These are phyloP conservation scores for Sebastes cheni DNA, from an alignment of 2,797 vertebrate species.

Conservation along the genomic window DNA sequence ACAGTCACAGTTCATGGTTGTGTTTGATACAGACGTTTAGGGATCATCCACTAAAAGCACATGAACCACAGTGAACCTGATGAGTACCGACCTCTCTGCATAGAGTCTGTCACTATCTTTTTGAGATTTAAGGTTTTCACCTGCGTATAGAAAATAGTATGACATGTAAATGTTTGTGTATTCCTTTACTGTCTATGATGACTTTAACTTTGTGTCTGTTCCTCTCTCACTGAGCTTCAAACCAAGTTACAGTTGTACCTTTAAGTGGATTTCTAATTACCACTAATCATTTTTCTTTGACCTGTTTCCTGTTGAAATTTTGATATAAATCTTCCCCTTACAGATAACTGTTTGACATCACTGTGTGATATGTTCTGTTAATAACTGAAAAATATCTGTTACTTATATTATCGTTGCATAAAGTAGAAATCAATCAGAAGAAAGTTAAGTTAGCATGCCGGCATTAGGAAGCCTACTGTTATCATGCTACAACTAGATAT, in stretches of 20 bases:
- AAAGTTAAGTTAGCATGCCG: not conserved
- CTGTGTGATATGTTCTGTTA: not conserved
- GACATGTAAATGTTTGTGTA: not conserved
- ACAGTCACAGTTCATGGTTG: conserved; percentile 2
- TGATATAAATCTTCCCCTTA: not conserved
- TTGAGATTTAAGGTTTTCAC: not conserved
- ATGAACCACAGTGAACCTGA: conserved; percentile 26
- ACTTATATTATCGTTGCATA: not conserved
- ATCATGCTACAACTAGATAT: not conserved
- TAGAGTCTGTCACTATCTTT: not conserved
- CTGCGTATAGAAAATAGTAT: not conserved
- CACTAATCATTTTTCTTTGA: not conserved
- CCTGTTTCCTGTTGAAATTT: not conserved
- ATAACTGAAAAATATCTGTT: not conserved
- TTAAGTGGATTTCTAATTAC: no score
- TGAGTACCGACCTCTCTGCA: not conserved
- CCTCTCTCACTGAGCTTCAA: no score
- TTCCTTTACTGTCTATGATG: no score
- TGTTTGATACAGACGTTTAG: not conserved
- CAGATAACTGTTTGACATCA: not conserved
- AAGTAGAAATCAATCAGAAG: conserved; percentile 11
- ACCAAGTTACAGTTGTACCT: no score
- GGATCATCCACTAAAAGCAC: not conserved
- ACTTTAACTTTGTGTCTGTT: no score
- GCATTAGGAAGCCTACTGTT: not conserved